Conservation (phyloP, 2,888 invertebrate genomes). For the Euclidia mi region DNA sequence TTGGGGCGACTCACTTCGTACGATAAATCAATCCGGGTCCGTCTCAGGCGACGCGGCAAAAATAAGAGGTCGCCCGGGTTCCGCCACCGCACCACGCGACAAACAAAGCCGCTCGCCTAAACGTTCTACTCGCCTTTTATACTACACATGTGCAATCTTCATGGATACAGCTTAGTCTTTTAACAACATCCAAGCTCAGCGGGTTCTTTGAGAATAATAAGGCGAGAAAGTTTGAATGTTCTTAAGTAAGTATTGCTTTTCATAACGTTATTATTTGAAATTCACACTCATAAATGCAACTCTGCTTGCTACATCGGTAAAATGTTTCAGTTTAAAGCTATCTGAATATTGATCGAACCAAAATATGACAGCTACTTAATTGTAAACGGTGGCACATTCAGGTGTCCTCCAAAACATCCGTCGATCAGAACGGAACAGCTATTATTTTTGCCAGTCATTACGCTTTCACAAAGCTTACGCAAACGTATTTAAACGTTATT, state of each 20-base stretch:
- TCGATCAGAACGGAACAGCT: conserved; percentile 30
- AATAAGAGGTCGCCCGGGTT: conserved; percentile 74
- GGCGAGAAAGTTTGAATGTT: too few relatives aligned
- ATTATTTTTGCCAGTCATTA: conserved; percentile 54
- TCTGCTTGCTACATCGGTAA: background rate
- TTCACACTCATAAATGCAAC: too few relatives aligned
- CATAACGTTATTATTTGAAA: too few relatives aligned
- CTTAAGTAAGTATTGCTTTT: too few relatives aligned
- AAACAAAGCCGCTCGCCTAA: conserved; percentile 58
- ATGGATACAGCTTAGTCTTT: conserved; percentile 6
- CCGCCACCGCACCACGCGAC: conserved; percentile 43
- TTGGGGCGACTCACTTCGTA: conserved; percentile 77
- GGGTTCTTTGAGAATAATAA: background rate
- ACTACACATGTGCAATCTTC: conserved; percentile 9
- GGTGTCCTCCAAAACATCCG: conserved; percentile 29
- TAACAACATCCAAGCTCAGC: background rate
- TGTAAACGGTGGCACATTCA: conserved; percentile 25
- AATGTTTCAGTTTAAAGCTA: too few relatives aligned
- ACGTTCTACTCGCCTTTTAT: conserved; percentile 26
- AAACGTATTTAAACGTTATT: conserved; percentile 63
- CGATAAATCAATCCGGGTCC: conserved; percentile 85
- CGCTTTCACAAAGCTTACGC: conserved; percentile 57
- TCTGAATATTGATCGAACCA: background rate
- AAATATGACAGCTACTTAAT: background rate
- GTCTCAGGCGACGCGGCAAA: conserved; percentile 81